phyloP scores from a whole-genome alignment of 2,113 vertebrate genomes.

The Platichthys flesus region DNA sequence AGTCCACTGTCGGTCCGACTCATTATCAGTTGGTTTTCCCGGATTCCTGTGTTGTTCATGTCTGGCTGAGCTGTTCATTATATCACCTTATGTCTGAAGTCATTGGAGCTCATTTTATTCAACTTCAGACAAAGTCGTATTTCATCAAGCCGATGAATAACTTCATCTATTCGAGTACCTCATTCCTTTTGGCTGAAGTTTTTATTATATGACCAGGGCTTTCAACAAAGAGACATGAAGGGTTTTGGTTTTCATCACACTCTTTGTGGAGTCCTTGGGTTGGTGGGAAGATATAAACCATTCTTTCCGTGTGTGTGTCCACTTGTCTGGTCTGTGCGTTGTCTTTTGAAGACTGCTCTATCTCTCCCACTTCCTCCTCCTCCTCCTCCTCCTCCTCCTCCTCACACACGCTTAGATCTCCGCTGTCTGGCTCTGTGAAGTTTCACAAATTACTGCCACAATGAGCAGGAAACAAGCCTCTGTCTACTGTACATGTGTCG shows the following conservation, averaged over 20 bases:
- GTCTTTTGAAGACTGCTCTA: conserved; percentile 45
- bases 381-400: neutral
- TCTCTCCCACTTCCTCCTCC: conserved; percentile 11
- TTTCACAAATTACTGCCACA: conserved; percentile 55
- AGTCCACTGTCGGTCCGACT: conserved; percentile 8
- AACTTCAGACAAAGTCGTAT: neutral
- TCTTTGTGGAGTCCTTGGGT: conserved; percentile 20
- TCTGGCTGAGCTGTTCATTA: neutral
- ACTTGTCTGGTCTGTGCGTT: conserved; percentile 37
- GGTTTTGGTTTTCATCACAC: conserved; percentile 36
- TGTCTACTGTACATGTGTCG: conserved; percentile 23
- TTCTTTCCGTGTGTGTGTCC: conserved; percentile 3
- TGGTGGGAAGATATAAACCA: neutral
- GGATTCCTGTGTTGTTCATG: neutral
- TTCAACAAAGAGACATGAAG: conserved; percentile 11
- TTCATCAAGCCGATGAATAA: conserved; percentile 3
- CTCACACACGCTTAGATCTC: conserved; percentile 28
- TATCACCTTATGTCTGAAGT: neutral
- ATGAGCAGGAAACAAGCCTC: conserved; percentile 22
- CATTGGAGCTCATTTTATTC: neutral
- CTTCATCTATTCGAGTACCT: neutral
- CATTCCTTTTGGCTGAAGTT: neutral
- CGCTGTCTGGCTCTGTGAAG: conserved; percentile 46
- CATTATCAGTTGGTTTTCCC: conserved; percentile 8
- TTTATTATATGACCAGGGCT: neutral